These are phyloP conservation scores for Drosophila birchii DNA, from an alignment of 2,888 invertebrate species.

Conservation along the genomic window DNA sequence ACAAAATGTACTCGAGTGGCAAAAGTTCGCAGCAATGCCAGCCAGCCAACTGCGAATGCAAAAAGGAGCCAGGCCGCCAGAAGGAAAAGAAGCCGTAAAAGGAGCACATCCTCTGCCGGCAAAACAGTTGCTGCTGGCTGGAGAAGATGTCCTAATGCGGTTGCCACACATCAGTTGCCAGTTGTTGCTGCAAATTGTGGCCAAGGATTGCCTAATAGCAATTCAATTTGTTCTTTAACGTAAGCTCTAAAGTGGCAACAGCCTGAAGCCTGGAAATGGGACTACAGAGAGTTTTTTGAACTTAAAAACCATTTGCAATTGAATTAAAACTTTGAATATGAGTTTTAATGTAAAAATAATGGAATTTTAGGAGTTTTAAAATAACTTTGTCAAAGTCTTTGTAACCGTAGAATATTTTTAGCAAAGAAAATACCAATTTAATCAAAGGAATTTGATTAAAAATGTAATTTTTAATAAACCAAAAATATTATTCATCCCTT, in stretches of 20 bases:
- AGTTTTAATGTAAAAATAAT: not conserved
- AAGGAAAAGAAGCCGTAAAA: not conserved
- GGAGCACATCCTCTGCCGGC: constrained; percentile 18
- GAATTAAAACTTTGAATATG: not conserved
- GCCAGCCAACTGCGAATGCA: constrained; percentile 60
- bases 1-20: constrained; percentile 75
- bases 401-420: too few relatives aligned
- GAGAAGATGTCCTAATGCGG: constrained; percentile 41
- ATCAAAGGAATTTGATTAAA: not conserved
- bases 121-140: constrained; percentile 30
- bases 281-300: not conserved
- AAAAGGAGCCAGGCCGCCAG: constrained; percentile 41
- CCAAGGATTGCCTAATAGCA: constrained; percentile 41
- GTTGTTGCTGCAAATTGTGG: constrained; percentile 31
- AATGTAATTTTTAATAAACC: too few relatives aligned
- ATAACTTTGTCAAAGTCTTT: not conserved
- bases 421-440: not conserved
- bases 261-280: constrained; percentile 9
- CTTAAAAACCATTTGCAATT: not conserved
- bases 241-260: constrained; percentile 37
- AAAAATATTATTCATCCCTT: too few relatives aligned
- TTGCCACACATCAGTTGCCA: constrained; percentile 43
- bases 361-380: not conserved
- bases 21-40: constrained; percentile 59
- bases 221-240: constrained; percentile 46